These are phyloP conservation scores for Vulpes lagopus DNA, from an alignment of 2,113 vertebrate species.

Conservation along the genomic window DNA sequence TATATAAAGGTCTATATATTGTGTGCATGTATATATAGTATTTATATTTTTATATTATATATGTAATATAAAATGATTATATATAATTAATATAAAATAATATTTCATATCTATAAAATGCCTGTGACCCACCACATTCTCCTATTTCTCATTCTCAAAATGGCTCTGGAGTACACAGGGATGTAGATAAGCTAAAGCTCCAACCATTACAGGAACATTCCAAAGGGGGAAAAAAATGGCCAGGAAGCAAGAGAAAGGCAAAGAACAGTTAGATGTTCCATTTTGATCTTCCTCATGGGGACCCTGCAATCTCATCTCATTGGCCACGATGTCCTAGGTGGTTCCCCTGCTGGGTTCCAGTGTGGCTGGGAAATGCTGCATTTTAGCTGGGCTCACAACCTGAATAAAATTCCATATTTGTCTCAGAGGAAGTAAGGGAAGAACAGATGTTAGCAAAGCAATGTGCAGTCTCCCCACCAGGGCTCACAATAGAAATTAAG, in stretches of 20 bases:
- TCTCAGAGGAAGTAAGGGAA: neutral
- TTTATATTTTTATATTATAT: too few relatives aligned
- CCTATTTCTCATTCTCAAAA: slow-evolving; percentile 65
- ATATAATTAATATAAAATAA: too few relatives aligned
- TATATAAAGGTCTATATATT: neutral
- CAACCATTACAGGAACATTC: neutral
- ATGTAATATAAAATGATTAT: too few relatives aligned
- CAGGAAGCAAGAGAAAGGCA: neutral
- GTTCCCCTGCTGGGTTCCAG: neutral
- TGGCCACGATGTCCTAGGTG: neutral
- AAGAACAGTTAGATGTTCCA: too few relatives aligned
- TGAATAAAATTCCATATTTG: neutral
- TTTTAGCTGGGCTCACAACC: neutral
- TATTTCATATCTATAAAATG: neutral
- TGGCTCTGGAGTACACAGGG: neutral
- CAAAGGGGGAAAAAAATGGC: neutral
- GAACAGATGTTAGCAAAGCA: neutral
- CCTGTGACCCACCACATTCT: slow-evolving; percentile 19
- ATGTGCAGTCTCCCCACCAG: neutral
- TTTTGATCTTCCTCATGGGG: neutral
- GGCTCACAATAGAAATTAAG: neutral
- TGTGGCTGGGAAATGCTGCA: neutral
- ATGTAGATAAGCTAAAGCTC: neutral
- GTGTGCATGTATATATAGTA: accelerated
- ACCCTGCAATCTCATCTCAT: neutral